Percentiles rank a stretch among this genome's conserved stretches.
Conservation (phyloP, 1,140 invertebrate species). For the Galleria mellonella region DNA sequence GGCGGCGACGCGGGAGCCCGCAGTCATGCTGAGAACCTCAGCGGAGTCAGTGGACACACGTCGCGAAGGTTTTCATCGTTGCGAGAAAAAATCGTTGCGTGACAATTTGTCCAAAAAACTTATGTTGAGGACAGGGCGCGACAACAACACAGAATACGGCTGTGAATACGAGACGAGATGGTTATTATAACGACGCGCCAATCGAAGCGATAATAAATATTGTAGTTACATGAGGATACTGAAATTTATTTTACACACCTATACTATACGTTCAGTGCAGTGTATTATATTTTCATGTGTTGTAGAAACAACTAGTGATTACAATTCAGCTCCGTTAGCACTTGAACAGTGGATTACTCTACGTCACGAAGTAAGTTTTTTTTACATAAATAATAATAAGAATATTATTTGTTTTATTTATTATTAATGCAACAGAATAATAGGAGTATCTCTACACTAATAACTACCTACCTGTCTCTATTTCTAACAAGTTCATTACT, state of each 20-base stretch:
- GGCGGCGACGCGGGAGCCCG: slow-evolving; percentile 66
- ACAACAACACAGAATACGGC: slow-evolving; percentile 14
- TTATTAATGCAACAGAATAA: no score
- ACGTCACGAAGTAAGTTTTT: slow-evolving; percentile 24
- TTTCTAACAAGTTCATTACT: no score
- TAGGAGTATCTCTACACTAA: no score
- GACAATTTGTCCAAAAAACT: slow-evolving; percentile 50
- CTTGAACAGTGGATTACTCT: slow-evolving; percentile 24
- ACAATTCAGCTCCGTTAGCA: slow-evolving; percentile 1
- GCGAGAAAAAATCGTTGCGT: slow-evolving; percentile 55
- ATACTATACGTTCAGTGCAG: slow-evolving; percentile 48
- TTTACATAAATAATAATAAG: slow-evolving; percentile 11
- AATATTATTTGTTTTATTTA: no score
- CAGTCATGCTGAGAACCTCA: slow-evolving; percentile 71
- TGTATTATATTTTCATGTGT: slow-evolving; percentile 35
- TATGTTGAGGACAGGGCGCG: slow-evolving; percentile 23
- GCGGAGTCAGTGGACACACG: slow-evolving; percentile 61
- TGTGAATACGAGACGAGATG: slow-evolving; percentile 26
- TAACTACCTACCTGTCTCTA: no score
- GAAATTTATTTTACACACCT: slow-evolving; percentile 37
- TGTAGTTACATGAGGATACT: slow-evolving; percentile 49
- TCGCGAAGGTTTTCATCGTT: slow-evolving; percentile 52
- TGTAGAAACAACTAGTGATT: slow-evolving; percentile 24
- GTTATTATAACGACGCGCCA: slow-evolving; percentile 65
- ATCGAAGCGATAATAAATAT: slow-evolving; percentile 47